A percentile compares a stretch with the other conserved stretches of the same genome.
These are phyloP conservation scores for Lepus townsendii DNA, from an alignment of 2,797 vertebrate species.

Conservation along the genomic window DNA sequence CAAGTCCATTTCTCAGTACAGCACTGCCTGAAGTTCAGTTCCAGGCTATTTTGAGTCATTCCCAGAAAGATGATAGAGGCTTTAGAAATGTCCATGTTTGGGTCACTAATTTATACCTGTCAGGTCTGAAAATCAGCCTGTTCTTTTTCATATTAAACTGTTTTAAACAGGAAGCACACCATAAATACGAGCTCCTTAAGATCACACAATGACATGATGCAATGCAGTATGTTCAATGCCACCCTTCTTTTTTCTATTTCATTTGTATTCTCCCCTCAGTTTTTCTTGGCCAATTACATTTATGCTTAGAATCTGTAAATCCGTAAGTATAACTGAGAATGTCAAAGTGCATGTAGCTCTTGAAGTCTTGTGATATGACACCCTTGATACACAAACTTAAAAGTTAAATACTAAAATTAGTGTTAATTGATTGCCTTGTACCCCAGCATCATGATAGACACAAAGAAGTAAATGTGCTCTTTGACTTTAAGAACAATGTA, in stretches of 20 bases:
- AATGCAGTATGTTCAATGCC: neutral
- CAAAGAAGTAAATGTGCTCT: neutral
- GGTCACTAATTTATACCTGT: constrained; percentile 25
- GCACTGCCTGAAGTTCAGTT: constrained; percentile 13
- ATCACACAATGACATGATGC: neutral
- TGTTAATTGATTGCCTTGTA: neutral
- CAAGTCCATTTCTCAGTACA: neutral
- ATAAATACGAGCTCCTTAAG: constrained; percentile 12
- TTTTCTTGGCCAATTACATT: constrained; percentile 57
- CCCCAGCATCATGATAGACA: neutral
- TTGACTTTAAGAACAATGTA: neutral
- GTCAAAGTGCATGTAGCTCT: neutral
- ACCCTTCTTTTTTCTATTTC: neutral
- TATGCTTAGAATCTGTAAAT: constrained; percentile 35
- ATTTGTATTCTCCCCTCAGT: constrained; percentile 41
- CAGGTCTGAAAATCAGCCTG: constrained; percentile 22
- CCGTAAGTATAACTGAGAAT: constrained; percentile 19
- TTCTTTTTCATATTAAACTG: constrained; percentile 45
- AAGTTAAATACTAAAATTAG: neutral
- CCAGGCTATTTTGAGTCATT: neutral
- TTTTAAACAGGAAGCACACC: constrained; percentile 20
- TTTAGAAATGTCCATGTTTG: neutral
- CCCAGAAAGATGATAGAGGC: constrained; percentile 21
- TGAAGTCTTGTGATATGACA: neutral
- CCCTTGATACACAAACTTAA: neutral